Conservation (phyloP, 2,113 vertebrate genomes). For the Falcunculus frontatus region DNA sequence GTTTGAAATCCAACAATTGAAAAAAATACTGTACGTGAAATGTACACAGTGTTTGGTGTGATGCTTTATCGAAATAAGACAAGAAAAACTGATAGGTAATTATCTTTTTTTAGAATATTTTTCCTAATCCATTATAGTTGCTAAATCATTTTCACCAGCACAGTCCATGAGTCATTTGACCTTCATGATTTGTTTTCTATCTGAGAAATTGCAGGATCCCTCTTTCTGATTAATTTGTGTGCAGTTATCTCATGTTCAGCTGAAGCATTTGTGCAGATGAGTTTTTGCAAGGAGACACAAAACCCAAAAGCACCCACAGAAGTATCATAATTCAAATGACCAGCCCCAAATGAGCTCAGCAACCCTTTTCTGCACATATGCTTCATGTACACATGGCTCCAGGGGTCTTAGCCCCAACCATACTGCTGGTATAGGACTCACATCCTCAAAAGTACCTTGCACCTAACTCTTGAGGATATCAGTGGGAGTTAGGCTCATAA, state of each 20-base stretch:
- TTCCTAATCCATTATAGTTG: neutral
- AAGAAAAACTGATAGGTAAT: neutral
- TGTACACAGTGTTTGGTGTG: neutral
- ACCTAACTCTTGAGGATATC: neutral
- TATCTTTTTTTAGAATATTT: neutral
- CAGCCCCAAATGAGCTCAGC: neutral
- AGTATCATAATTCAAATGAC: neutral
- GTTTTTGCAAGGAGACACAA: neutral
- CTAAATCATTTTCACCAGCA: neutral
- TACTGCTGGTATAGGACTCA: neutral
- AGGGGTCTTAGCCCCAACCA: neutral
- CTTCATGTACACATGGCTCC: accelerated
- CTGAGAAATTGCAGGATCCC: neutral
- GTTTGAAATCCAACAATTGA: neutral
- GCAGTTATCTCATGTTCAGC: neutral
- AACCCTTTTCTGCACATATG: accelerated
- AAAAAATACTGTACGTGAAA: neutral
- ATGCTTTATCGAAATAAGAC: neutral
- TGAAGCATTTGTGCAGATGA: neutral
- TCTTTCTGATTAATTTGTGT: neutral
- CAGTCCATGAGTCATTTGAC: neutral
- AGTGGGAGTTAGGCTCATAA: neutral
- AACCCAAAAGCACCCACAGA: neutral
- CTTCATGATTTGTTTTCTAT: neutral
- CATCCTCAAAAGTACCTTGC: neutral